Evolutionary conservation across 2,797 vertebrate genomes (phyloP), one percentile per base, ranked within the genome.

Genomic region (Chelmon rostratus): DNA sequence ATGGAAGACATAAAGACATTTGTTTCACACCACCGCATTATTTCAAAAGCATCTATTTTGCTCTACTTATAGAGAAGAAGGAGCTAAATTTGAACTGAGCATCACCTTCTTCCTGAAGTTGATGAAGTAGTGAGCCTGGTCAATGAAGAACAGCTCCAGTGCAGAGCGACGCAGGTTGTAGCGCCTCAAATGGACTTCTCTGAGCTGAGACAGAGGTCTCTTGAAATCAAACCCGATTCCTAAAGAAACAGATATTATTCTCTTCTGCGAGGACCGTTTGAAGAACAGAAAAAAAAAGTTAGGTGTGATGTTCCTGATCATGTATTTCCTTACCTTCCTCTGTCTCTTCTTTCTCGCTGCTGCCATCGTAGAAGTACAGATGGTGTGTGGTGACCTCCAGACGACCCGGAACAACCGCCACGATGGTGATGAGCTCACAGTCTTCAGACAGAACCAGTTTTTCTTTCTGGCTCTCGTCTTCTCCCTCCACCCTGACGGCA

Each of bases 101-200:
- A 2, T 64, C 79, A 91, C 97, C 96, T 97, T 97, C 84, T 97
- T 96, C 0, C 86, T 97, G 93, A 99, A 99, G 93, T 99, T 99
- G 95, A 99, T 96, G 90, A 99, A 99, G 93, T 98, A 99, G 91
- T 99, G 98, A 83, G 98, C 94, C 88, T 99, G 98, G 88, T 99
- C 98, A 0, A 98, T 98, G 93, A 99, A 99, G 95, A 99, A 99
- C 35, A 99, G 95, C 90, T 99, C 98, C 6, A 99, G 94, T 0
- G 98, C 98, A 0, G 98, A 99, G 2, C 98, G 96, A 12, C 98
- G 96, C 84, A 99, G 95, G 95, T 99, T 99, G 93, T 98, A 99
- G 33, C 98, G 97, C 66, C 98, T 96, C 79, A 99, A 83, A 80
- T 99, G 97, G 2, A 99, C 96, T 84, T 99, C 98, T 0, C 98